Base-by-base conservation (phyloP, 2,888 invertebrate genomes). In the Noctua janthe region DNA sequence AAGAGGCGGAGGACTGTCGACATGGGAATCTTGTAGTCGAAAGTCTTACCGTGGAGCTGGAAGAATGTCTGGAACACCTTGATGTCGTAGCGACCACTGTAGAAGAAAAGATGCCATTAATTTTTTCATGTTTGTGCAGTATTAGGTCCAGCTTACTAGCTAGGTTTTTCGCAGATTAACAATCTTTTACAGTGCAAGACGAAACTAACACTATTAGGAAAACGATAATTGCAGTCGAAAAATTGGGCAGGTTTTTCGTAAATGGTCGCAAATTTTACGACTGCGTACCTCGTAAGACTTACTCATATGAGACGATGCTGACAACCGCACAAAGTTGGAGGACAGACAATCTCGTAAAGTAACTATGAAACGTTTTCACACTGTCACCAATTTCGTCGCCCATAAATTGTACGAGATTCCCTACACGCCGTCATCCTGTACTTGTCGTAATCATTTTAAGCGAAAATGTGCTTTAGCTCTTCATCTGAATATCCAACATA, bases 11-110 rank as follows among this genome's bases (percentile, higher is more conserved):
- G 97, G 7, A 99, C 99, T 0, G 99, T 99, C 1, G 99, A 99
- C 98, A 99, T 99, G 0, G 99, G 99, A 90, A 99, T 99, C 97
- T 99, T 99, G 97, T 99, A 99, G 97, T 99, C 99, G 93, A 99
- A 99, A 0, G 99, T 99, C 97, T 99, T 99, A 99, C 99, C 97
- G 98, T 99, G 97, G 74, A 98, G 98, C 92, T 95, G 95, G 95
- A 97, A 96, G 92, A 97, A 96, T 49, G 96, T 94, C 87, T 99
- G 98, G 95, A 99, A 99, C 82, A 99, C 98, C 96, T 99, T 99
- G 95, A 99, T 99, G 94, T 99, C 99, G 93, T 99, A 99, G 88
- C 99, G 99, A 97, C 99, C 99, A 97, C 99, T 99, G 97, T 75
- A 56, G 51, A 83, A 80, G 97, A 97, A 88, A 87, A 15, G 4